phyloP scores from a whole-genome alignment of 2,797 vertebrate genomes.

The Pseudochirops cupreus region DNA sequence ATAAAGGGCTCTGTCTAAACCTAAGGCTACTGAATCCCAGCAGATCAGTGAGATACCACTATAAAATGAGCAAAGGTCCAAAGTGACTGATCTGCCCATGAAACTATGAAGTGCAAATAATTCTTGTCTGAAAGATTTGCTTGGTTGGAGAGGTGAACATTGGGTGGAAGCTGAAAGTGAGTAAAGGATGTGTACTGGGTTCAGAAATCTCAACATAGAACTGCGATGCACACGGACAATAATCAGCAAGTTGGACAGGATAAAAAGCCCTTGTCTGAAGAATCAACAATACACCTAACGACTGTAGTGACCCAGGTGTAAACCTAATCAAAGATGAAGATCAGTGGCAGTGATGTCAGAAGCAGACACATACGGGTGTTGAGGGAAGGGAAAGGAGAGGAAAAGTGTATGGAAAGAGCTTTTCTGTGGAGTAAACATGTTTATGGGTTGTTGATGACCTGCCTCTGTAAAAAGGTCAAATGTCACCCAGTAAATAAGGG shows the following conservation, averaged over 20 bases:
- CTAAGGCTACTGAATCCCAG: neutral
- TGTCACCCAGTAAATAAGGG: neutral
- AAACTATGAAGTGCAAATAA: slow-evolving; percentile 23
- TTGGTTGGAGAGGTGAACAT: neutral
- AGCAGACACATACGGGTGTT: neutral
- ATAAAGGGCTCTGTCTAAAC: neutral
- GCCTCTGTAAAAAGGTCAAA: neutral
- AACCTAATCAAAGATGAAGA: slow-evolving; percentile 25
- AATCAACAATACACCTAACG: slow-evolving; percentile 33
- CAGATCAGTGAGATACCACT: neutral
- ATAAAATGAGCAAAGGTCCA: slow-evolving; percentile 41
- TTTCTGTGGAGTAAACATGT: neutral
- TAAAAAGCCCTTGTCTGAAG: neutral
- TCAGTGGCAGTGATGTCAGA: neutral
- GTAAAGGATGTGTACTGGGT: neutral
- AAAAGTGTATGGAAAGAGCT: neutral
- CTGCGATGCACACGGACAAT: neutral
- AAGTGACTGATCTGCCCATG: neutral
- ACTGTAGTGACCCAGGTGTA: neutral
- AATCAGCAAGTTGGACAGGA: slow-evolving; percentile 6
- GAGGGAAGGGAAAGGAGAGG: neutral
- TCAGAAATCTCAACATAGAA: slow-evolving; percentile 24
- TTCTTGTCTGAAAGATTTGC: neutral
- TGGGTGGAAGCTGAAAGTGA: neutral
- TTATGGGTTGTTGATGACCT: neutral